These are phyloP conservation scores for Colostygia pectinataria DNA, from an alignment of 2,888 invertebrate genomes.

Conservation along the genomic window DNA sequence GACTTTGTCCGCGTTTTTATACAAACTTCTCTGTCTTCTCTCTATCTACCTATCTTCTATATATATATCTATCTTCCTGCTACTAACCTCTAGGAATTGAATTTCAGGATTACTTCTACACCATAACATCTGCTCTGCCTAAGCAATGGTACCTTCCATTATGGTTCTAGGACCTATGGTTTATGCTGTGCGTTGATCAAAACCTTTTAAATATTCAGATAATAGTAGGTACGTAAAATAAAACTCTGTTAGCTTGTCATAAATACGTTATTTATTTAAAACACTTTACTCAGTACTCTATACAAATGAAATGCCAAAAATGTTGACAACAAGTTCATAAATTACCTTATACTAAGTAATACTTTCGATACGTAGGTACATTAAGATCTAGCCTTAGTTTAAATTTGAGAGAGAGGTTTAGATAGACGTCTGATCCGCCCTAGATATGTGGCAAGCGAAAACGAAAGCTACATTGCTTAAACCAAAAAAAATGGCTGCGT, in stretches of 20 bases:
- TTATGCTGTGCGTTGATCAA: no score
- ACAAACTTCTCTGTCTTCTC: no score
- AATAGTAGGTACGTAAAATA: constrained; percentile 3
- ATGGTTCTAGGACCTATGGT: no score
- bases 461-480: not conserved
- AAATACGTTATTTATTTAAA: constrained; percentile 79
- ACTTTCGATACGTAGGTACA: constrained; percentile 54
- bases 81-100: no score
- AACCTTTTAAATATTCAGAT: no score
- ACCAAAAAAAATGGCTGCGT: not conserved
- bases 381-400: constrained; percentile 53
- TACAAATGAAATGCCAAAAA: constrained; percentile 73
- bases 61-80: no score
- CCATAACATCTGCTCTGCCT: no score
- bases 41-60: no score
- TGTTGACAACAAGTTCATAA: constrained; percentile 73
- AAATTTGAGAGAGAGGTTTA: constrained; percentile 67
- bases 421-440: constrained; percentile 29
- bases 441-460: constrained; percentile 8
- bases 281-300: constrained; percentile 70
- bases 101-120: no score
- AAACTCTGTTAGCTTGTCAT: constrained; percentile 63
- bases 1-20: no score
- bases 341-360: constrained; percentile 62
- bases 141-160: no score